Percentiles rank a stretch among this genome's conserved stretches.
phyloP scores from a whole-genome alignment of 1,140 invertebrate genomes.

The Pseudomyrmex gracilis region DNA sequence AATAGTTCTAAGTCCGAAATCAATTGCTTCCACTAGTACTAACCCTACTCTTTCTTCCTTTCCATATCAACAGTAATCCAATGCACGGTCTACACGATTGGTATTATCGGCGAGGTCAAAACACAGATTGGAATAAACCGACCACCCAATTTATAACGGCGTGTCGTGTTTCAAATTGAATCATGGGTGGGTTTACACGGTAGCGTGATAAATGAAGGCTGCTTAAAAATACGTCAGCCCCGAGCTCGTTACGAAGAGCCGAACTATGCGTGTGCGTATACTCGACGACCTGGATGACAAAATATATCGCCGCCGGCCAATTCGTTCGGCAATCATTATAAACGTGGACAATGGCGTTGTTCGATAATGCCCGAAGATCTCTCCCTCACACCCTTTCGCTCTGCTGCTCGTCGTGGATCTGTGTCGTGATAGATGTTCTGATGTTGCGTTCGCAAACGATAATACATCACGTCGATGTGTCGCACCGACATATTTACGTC shows the following conservation, averaged over 20 bases:
- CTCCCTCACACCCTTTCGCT: no score
- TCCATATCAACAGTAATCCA: slow-evolving; percentile 19
- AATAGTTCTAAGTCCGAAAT: slow-evolving; percentile 1
- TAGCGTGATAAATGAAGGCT: slow-evolving; percentile 44
- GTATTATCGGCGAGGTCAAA: slow-evolving; percentile 16
- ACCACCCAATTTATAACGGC: slow-evolving; percentile 31
- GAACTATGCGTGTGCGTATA: slow-evolving; percentile 5
- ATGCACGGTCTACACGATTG: slow-evolving; percentile 9
- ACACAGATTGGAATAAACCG: slow-evolving; percentile 18
- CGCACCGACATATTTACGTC: slow-evolving; percentile 34
- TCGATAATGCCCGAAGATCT: slow-evolving; percentile 57
- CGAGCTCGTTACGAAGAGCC: slow-evolving; percentile 27
- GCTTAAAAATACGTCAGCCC: slow-evolving; percentile 43
- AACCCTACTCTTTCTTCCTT: no score
- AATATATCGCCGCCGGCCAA: slow-evolving; percentile 39
- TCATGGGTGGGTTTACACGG: slow-evolving; percentile 29
- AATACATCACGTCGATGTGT: slow-evolving; percentile 46
- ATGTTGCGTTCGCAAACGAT: slow-evolving; percentile 33
- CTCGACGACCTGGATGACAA: slow-evolving; percentile 12
- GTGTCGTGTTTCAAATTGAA: slow-evolving; percentile 43
- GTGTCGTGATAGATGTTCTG: slow-evolving; percentile 54
- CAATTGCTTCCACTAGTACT: no score
- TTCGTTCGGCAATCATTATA: slow-evolving; percentile 53
- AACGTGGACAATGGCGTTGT: slow-evolving; percentile 50
- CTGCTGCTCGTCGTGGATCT: background rate